phyloP scores from a whole-genome alignment of 1,140 invertebrate species.

The Sarcophaga peregrina region DNA sequence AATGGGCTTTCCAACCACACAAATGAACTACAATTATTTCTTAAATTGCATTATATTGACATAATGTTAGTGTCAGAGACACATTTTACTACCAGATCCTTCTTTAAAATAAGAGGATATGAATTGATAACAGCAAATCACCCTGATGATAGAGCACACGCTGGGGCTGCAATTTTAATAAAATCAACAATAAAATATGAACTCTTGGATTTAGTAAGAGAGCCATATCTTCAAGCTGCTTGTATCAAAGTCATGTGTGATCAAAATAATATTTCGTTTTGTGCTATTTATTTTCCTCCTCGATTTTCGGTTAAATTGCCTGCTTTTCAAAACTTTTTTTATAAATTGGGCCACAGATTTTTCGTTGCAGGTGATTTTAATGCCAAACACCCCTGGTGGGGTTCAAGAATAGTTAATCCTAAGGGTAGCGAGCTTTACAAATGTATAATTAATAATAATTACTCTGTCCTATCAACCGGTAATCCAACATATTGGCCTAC shows the following conservation, averaged over 20 bases:
- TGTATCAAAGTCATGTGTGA: conserved; percentile 43
- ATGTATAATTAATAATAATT: conserved; percentile 24
- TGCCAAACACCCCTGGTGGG: too few relatives aligned
- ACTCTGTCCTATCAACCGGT: neutral
- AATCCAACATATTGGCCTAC: conserved; percentile 25
- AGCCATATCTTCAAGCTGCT: conserved; percentile 43
- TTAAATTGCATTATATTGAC: too few relatives aligned
- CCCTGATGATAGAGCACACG: conserved; percentile 45
- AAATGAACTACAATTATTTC: too few relatives aligned
- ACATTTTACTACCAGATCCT: conserved; percentile 43
- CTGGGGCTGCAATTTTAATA: conserved; percentile 45
- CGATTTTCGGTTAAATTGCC: conserved; percentile 30
- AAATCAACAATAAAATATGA: conserved; percentile 43
- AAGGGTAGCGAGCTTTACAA: conserved; percentile 32
- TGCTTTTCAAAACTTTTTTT: conserved; percentile 58
- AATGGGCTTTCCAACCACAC: too few relatives aligned
- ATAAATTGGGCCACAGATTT: conserved; percentile 55
- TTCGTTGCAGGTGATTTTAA: too few relatives aligned
- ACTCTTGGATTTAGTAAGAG: conserved; percentile 37
- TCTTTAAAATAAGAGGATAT: conserved; percentile 43
- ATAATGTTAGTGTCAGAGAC: conserved; percentile 45
- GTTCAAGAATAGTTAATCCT: conserved; percentile 25
- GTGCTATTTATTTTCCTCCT: conserved; percentile 27
- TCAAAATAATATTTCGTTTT: conserved; percentile 25
- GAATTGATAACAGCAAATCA: conserved; percentile 40